A percentile compares a stretch with the other conserved stretches of the same genome.
Evolutionary conservation across 2,113 vertebrate species (phyloP).

Genomic region (Nannospalax galili): DNA sequence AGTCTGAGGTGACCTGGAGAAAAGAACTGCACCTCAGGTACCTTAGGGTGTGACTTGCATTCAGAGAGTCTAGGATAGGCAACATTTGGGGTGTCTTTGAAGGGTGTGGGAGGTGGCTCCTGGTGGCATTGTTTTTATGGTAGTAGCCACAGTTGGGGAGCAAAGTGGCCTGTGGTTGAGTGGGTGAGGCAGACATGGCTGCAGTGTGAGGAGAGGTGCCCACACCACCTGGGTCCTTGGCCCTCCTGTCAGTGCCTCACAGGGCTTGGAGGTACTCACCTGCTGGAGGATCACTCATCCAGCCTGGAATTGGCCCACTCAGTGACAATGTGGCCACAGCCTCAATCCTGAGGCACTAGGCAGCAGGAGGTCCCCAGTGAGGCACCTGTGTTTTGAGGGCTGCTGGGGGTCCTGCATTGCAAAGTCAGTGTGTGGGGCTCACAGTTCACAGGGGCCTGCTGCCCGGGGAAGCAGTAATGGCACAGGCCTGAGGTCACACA

Average conservation of each 20-base stretch:
- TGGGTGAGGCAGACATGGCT: background rate
- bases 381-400: background rate
- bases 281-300: background rate
- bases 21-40: background rate
- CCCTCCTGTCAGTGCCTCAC: background rate
- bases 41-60: background rate
- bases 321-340: background rate
- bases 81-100: background rate
- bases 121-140: background rate
- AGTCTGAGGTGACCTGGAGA: background rate
- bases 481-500: background rate
- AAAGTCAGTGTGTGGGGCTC: background rate
- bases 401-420: background rate
- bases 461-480: background rate
- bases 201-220: background rate
- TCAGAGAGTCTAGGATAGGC: background rate
- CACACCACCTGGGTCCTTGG: background rate
- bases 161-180: too few relatives aligned
- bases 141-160: background rate
- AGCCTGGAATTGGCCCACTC: background rate
- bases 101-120: background rate
- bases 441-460: background rate
- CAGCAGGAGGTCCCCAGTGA: background rate
- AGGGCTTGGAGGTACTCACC: background rate
- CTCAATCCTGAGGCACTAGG: background rate